Conservation (phyloP, 2,797 vertebrate species). For the Linurgus olivaceus region DNA sequence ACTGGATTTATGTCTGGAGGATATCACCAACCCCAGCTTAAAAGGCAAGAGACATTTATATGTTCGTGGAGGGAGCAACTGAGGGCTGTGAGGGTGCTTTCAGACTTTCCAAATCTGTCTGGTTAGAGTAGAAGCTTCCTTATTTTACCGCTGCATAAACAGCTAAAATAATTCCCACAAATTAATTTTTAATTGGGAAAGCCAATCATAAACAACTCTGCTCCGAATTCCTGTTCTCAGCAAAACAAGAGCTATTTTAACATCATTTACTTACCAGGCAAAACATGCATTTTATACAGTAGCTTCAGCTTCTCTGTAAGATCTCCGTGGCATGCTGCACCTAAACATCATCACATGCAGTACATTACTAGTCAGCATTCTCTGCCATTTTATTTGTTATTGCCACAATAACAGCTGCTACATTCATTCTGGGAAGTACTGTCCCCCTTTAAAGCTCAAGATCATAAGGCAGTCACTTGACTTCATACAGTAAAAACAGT, state of each 20-base stretch:
- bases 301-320: constrained; percentile 94
- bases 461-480: background rate
- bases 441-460: background rate
- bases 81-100: background rate
- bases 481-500: background rate
- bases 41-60: background rate
- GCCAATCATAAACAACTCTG: background rate
- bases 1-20: background rate
- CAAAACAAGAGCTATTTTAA: background rate
- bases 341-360: constrained; percentile 65
- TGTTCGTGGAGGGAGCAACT: background rate
- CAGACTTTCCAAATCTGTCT: background rate
- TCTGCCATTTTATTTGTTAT: background rate
- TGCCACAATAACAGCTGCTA: background rate
- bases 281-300: constrained; percentile 93
- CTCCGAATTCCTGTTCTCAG: background rate
- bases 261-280: constrained; percentile 84
- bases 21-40: background rate
- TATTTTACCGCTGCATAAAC: background rate
- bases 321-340: constrained; percentile 91
- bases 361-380: background rate
- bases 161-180: background rate
- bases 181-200: background rate
- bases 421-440: background rate
- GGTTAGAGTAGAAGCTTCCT: background rate